Evolutionary conservation across 35 echinoderm and acorn worm genomes (phyloP).

Genomic region (Ophiothrix spiculata): DNA sequence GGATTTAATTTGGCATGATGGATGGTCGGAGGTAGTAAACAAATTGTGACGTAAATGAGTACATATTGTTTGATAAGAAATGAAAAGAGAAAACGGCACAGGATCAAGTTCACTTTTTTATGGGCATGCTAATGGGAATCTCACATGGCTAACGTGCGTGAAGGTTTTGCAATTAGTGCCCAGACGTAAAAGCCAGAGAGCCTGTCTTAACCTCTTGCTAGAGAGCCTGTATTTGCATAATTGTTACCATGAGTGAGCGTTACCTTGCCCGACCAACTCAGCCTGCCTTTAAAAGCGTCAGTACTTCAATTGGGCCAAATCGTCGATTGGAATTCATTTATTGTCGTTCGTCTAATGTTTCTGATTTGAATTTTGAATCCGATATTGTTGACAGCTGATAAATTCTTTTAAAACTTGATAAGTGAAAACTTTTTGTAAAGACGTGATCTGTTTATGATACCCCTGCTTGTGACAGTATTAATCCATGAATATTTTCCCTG

Average conservation of each 20-base stretch:
- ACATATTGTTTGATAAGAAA: not conserved
- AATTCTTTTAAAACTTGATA: slow-evolving; percentile 2
- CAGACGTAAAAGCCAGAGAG: not conserved
- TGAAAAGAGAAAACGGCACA: not conserved
- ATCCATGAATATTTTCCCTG: not conserved
- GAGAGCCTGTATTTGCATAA: slow-evolving; percentile 32
- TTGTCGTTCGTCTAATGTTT: too few species aligned
- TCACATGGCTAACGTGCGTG: not conserved
- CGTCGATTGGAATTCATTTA: not conserved
- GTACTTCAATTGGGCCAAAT: not conserved
- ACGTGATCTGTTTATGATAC: slow-evolving; percentile 4
- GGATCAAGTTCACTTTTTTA: not conserved
- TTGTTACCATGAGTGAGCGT: slow-evolving; percentile 27
- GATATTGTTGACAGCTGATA: not conserved
- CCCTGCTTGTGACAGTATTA: not conserved
- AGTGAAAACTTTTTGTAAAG: not conserved
- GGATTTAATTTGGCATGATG: not conserved
- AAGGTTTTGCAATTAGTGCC: slow-evolving; percentile 3
- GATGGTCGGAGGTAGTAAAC: not conserved
- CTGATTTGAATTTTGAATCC: not conserved
- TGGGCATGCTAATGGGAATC: not conserved
- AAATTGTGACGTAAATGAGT: not conserved
- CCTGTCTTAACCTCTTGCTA: not conserved
- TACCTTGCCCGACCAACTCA: not conserved
- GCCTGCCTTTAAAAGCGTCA: not conserved